A percentile compares a stretch with the other conserved stretches of the same genome.
phyloP scores from a whole-genome alignment of 2,888 invertebrate genomes.

The Drosophila buzzatii region DNA sequence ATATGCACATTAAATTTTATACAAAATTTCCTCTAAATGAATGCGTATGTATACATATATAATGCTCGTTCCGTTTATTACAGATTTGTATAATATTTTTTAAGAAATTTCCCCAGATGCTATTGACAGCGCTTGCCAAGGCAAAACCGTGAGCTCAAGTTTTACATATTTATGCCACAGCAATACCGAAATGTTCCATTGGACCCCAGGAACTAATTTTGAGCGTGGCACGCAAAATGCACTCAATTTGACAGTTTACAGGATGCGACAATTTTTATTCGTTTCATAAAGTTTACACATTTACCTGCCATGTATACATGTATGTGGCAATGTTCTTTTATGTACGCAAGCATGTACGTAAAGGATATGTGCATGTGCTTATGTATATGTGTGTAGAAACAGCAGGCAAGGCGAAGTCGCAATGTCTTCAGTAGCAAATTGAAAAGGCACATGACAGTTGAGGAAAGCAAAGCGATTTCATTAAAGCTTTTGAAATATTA shows the following conservation, averaged over 20 bases:
- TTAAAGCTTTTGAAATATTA: slow-evolving; percentile 78
- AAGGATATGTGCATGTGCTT: slow-evolving; percentile 3
- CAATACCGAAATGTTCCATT: slow-evolving; percentile 34
- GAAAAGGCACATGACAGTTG: slow-evolving; percentile 65
- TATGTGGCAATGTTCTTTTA: not conserved
- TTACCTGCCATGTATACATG: slow-evolving; percentile 6
- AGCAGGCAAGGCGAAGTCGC: slow-evolving; percentile 9
- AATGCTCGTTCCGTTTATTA: not conserved
- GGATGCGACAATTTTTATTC: slow-evolving; percentile 62
- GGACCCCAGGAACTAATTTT: slow-evolving; percentile 57
- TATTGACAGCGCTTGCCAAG: slow-evolving; percentile 1
- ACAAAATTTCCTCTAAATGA: not conserved
- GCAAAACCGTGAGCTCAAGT: slow-evolving; percentile 24
- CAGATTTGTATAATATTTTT: slow-evolving; percentile 28
- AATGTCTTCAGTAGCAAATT: slow-evolving; percentile 56
- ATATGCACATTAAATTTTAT: slow-evolving; percentile 5
- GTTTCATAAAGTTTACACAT: slow-evolving; percentile 51
- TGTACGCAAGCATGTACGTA: not conserved
- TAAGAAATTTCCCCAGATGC: slow-evolving; percentile 49
- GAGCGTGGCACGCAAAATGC: slow-evolving; percentile 40
- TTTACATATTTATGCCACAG: slow-evolving; percentile 38
- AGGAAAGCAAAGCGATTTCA: slow-evolving; percentile 73
- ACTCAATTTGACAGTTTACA: slow-evolving; percentile 54
- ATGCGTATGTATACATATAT: not conserved
- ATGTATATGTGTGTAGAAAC: not conserved